phyloP scores from a whole-genome alignment of 1,140 invertebrate species.

The Drosophila malerkotliana region DNA sequence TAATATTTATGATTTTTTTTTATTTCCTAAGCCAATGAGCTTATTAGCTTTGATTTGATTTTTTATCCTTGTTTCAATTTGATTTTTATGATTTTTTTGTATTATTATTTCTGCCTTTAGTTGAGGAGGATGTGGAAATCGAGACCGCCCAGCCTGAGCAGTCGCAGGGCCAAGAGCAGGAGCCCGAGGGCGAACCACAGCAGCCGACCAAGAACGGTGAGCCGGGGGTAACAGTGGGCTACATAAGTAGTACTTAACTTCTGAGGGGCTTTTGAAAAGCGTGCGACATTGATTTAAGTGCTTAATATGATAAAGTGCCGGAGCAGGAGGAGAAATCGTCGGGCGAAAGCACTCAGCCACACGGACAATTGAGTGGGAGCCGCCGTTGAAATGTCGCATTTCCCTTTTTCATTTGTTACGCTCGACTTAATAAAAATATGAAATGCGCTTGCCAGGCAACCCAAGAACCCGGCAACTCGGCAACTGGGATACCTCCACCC shows the following conservation, averaged over 20 bases:
- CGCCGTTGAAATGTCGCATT: conserved; percentile 73
- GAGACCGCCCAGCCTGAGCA: conserved; percentile 47
- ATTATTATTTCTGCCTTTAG: conserved; percentile 46
- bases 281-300: conserved; percentile 77
- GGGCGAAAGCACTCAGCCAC: conserved; percentile 59
- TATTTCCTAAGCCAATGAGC: conserved; percentile 27
- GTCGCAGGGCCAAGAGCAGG: conserved; percentile 36
- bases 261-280: conserved; percentile 52
- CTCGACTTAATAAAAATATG: conserved; percentile 58
- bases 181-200: conserved; percentile 29
- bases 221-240: conserved; percentile 26
- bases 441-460: conserved; percentile 70
- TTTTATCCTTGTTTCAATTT: conserved; percentile 35
- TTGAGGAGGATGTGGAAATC: conserved; percentile 64
- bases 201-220: conserved; percentile 83
- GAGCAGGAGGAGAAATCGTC: conserved; percentile 1
- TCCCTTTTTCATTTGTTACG: conserved; percentile 80
- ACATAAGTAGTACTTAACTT: conserved; percentile 56
- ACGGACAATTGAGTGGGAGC: conserved; percentile 25
- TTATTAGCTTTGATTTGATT: conserved; percentile 48
- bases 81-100: conserved; percentile 35
- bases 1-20: conserved; percentile 43
- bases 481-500: conserved; percentile 8
- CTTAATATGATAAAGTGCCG: conserved; percentile 81
- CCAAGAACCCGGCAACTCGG: background rate